Evolutionary conservation across 2,113 vertebrate genomes (phyloP).

Genomic region (Ctenomys sociabilis): DNA sequence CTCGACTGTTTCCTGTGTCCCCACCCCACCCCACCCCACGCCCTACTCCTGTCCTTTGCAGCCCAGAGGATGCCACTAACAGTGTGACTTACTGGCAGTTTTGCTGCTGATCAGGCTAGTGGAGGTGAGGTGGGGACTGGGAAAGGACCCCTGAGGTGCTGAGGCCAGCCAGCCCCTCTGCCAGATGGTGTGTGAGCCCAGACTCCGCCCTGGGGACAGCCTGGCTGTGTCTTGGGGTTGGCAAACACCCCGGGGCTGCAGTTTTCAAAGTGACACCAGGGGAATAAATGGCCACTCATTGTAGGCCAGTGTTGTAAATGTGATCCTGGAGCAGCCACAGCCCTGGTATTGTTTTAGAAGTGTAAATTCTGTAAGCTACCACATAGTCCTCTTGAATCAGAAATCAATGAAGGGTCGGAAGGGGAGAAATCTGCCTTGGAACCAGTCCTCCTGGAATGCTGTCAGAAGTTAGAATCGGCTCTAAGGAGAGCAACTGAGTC

Average conservation of each 20-base stretch:
- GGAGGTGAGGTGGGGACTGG: too few relatives aligned
- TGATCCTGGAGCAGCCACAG: neutral
- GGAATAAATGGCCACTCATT: neutral
- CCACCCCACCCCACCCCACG: too few relatives aligned
- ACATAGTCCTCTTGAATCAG: neutral
- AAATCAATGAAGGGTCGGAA: neutral
- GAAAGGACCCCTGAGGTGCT: neutral
- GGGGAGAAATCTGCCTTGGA: neutral
- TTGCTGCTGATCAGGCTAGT: neutral
- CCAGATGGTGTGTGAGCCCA: neutral
- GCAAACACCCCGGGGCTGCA: neutral
- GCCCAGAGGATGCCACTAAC: accelerated
- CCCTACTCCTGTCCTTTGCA: accelerated
- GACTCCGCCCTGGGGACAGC: neutral
- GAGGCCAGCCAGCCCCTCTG: neutral
- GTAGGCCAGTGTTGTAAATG: neutral
- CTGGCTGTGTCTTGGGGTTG: accelerated
- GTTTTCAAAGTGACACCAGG: neutral
- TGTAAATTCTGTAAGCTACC: neutral
- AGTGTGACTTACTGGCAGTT: neutral
- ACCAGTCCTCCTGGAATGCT: neutral
- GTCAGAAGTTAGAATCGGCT: neutral
- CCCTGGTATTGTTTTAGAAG: neutral
- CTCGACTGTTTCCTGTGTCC: neutral
- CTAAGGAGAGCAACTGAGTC: neutral